phyloP scores from a whole-genome alignment of 30 jellyfish, hydroid and myxozoan species.

The Cassiopea andromeda region DNA sequence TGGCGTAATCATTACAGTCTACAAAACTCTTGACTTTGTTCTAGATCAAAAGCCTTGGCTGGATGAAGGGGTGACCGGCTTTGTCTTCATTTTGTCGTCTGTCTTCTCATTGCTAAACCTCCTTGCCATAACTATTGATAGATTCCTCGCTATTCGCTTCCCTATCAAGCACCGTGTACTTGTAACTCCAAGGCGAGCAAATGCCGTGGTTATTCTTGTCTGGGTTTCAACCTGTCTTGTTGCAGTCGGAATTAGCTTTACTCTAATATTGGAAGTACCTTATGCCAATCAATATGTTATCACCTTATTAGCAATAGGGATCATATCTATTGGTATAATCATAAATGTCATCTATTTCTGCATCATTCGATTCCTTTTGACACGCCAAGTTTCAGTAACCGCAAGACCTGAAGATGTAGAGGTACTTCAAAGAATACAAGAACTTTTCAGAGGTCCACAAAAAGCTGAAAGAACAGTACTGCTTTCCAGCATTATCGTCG shows the following conservation, averaged over 20 bases:
- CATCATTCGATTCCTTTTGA: neutral
- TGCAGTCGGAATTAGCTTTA: neutral
- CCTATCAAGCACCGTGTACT: conserved; percentile 26
- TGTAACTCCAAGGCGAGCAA: neutral
- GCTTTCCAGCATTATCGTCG: conserved; percentile 37
- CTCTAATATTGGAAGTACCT: neutral
- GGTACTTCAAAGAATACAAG: neutral
- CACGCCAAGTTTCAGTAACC: neutral
- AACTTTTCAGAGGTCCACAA: neutral
- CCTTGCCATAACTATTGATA: conserved; percentile 8
- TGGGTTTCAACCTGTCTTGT: neutral
- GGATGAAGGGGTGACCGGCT: neutral
- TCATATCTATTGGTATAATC: neutral
- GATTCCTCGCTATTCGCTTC: conserved; percentile 26
- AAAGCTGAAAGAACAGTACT: conserved; percentile 26
- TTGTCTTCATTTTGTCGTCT: neutral
- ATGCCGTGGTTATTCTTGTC: neutral
- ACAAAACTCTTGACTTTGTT: neutral
- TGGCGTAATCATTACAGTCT: conserved; percentile 2
- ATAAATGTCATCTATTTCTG: neutral
- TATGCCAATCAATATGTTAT: neutral
- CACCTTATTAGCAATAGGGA: neutral
- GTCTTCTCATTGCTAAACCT: neutral
- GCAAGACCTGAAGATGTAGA: neutral
- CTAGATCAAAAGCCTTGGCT: neutral